Evolutionary conservation across 2,888 invertebrate species (phyloP).

Genomic region (Nomada fucata): DNA sequence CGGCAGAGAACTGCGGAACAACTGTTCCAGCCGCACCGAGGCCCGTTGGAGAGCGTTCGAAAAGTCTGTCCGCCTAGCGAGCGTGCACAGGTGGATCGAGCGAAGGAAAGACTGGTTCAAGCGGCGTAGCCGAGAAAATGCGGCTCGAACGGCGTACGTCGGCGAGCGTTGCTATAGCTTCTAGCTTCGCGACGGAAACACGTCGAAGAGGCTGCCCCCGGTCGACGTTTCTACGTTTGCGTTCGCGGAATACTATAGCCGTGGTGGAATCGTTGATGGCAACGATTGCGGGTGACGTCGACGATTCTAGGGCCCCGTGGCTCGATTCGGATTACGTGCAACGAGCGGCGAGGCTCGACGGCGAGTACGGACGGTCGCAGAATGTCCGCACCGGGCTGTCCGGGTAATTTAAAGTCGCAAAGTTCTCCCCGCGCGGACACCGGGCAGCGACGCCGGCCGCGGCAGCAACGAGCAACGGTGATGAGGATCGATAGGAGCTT

Average conservation of each 20-base stretch:
- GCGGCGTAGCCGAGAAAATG: slow-evolving; percentile 8
- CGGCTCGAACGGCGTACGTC: slow-evolving; percentile 12
- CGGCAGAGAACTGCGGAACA: no score
- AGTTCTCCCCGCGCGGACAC: slow-evolving; percentile 61
- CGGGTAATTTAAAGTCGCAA: slow-evolving; percentile 69
- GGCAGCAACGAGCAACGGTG: slow-evolving; percentile 50
- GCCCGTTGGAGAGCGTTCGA: no score
- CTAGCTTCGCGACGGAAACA: slow-evolving; percentile 15
- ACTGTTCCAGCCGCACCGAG: no score
- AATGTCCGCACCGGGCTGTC: slow-evolving; percentile 48
- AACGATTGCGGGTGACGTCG: slow-evolving; percentile 48
- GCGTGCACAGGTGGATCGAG: not conserved
- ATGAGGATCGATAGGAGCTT: slow-evolving; percentile 65
- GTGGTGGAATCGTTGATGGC: slow-evolving; percentile 15
- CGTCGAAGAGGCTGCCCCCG: slow-evolving; percentile 27
- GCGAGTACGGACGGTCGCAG: slow-evolving; percentile 17
- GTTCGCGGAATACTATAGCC: not conserved
- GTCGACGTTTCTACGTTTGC: slow-evolving; percentile 35
- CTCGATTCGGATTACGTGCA: slow-evolving; percentile 42
- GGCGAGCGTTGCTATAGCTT: slow-evolving; percentile 32
- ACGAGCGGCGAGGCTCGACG: slow-evolving; percentile 16
- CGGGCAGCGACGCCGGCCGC: slow-evolving; percentile 33
- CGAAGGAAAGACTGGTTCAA: slow-evolving; percentile 19
- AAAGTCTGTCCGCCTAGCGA: not conserved
- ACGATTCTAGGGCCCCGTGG: slow-evolving; percentile 27